Evolutionary conservation across 2,113 vertebrate genomes (phyloP).

Genomic region (Catharus minimus): DNA sequence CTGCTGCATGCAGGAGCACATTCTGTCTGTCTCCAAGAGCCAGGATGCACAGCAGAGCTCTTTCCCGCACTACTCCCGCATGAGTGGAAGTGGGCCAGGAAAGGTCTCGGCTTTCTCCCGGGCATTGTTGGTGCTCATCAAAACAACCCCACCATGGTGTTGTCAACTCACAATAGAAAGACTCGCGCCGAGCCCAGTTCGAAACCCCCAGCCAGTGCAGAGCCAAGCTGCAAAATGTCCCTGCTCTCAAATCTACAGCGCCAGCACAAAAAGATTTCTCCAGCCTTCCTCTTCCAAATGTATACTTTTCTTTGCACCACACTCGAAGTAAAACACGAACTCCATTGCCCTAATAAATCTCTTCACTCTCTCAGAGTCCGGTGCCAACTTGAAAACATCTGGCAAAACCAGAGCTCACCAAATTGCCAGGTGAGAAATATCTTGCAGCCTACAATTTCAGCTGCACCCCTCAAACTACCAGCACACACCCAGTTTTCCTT

Average conservation of each 20-base stretch:
- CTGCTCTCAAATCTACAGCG: neutral
- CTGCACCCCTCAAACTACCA: too few species aligned
- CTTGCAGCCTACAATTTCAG: too few species aligned
- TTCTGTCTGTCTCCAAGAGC: neutral
- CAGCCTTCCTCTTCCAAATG: too few species aligned
- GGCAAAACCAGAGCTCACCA: neutral
- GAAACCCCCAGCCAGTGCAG: neutral
- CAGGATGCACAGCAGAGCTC: too few species aligned
- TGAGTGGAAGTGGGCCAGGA: too few species aligned
- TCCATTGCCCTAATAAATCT: too few species aligned
- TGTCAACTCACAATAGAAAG: neutral
- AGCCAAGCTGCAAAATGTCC: neutral
- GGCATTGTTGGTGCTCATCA: too few species aligned
- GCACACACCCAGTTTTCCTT: too few species aligned
- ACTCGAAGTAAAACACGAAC: neutral
- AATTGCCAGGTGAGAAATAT: too few species aligned
- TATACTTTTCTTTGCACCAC: neutral
- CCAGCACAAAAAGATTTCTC: neutral
- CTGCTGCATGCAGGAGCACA: fast-evolving
- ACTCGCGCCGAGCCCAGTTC: too few species aligned
- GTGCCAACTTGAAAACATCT: neutral
- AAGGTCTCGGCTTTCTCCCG: neutral
- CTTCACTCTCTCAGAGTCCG: neutral
- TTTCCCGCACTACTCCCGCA: too few species aligned
- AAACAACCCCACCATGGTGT: neutral